Conservation (phyloP, 2,113 vertebrate species). For the Siniperca knerii region DNA sequence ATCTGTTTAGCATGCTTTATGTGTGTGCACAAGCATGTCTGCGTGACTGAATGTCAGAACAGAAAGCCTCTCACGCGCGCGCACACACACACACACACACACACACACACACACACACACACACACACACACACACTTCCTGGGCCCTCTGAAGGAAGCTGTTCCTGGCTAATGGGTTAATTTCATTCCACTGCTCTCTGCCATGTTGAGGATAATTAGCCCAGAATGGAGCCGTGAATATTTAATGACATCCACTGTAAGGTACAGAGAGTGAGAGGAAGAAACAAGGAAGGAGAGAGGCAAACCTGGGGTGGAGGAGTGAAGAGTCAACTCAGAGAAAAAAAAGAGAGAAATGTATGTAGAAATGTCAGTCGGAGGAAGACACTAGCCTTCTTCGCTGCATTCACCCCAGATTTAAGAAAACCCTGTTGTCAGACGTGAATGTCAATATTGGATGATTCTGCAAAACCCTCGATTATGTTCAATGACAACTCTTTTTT, state of each 20-base stretch:
- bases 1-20: neutral
- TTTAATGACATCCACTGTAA: constrained; percentile 82
- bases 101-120: constrained; percentile 27
- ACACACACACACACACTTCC: constrained; percentile 57
- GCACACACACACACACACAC: constrained; percentile 7
- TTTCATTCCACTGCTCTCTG: constrained; percentile 83
- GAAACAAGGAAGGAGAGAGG: constrained; percentile 4
- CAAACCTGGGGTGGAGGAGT: constrained; percentile 4
- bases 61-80: neutral
- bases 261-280: constrained; percentile 23
- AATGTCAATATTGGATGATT: neutral
- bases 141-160: constrained; percentile 66
- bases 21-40: neutral
- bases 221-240: constrained; percentile 85
- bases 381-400: neutral
- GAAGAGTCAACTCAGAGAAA: neutral
- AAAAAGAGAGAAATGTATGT: neutral
- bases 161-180: constrained; percentile 84
- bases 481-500: neutral
- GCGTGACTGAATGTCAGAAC: constrained; percentile 11
- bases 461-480: neutral
- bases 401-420: neutral
- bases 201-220: constrained; percentile 86
- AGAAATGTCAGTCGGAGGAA: neutral
- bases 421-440: neutral